Base-by-base conservation (phyloP, 2,888 invertebrate genomes). In the Morpho deidamia region DNA sequence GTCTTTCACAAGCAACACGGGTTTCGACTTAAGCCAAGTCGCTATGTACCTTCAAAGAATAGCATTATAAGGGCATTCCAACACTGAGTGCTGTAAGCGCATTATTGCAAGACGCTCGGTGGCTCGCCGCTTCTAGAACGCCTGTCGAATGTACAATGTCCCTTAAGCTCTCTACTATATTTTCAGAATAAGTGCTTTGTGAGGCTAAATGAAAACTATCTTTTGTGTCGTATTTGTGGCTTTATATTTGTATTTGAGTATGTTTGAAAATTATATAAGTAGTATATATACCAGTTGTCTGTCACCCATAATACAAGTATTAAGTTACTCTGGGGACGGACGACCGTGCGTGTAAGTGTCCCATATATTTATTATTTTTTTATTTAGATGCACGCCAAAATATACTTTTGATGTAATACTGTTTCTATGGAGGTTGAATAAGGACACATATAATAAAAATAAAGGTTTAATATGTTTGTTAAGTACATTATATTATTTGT, bases 141-240 rank as follows among this genome's bases (percentile, higher is more conserved):
- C 74, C 68, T 65, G 71, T 71, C 78, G 85, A 79, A 85, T 85
- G 73, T 84, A 83, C 83, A 85, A 86, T 85, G 77, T 69, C 74
- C 70, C 68, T 74, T 83, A 81, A 83, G 81, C 81, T 81, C 74
- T 66, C 68, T 63, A 70, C 73, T 76, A 70, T 74, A 75, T 83
- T 79, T 76, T 77, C 68, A 65, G 75, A 76, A 75, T 82, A 82
- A 83, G 81, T 81, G 80, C 79, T 80, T 74, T 71, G 73, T 71
- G 76, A 78, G 72, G 73, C 71, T 76, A 78, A 83, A 81, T 78
- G 78, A 81, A 78, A 78, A 78, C 72, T 69, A 76, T 72, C 77
- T 76, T 80, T 78, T 73, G 72, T 54, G 72, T 76, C 74, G 75
- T 78, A 76, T 78, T 74, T n/a, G n/a, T n/a, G n/a, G n/a, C n/a